Percentiles rank a stretch among this genome's conserved stretches.
phyloP scores from a whole-genome alignment of 2,888 invertebrate species.

The Phragmatobia fuliginosa region DNA sequence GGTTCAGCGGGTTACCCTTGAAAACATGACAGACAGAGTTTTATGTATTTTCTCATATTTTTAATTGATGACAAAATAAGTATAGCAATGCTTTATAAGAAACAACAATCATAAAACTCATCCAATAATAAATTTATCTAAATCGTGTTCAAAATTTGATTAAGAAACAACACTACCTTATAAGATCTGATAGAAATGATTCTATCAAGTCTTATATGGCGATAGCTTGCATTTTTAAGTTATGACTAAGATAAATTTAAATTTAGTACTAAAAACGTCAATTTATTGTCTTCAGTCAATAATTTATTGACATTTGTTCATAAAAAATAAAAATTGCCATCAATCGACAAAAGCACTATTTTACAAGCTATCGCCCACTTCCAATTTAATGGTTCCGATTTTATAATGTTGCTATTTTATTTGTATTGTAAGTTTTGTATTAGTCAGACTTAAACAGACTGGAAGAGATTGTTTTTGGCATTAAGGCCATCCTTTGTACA shows the following conservation, averaged over 20 bases:
- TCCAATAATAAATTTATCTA: not conserved
- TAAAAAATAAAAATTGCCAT: constrained; percentile 34
- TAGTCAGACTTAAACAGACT: too few relatives aligned
- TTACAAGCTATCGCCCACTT: constrained; percentile 44
- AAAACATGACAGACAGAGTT: too few relatives aligned
- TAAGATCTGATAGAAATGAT: too few relatives aligned
- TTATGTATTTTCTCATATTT: too few relatives aligned
- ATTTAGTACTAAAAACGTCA: constrained; percentile 4
- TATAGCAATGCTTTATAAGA: not conserved
- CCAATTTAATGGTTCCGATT: constrained; percentile 18
- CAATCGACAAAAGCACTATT: constrained; percentile 23
- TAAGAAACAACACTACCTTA: not conserved
- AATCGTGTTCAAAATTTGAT: not conserved
- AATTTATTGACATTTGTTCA: constrained; percentile 40
- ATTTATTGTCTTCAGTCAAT: constrained; percentile 23
- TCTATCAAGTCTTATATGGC: not conserved
- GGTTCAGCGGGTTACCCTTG: too few relatives aligned
- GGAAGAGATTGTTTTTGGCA: too few relatives aligned
- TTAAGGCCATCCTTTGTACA: too few relatives aligned
- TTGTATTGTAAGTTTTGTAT: too few relatives aligned
- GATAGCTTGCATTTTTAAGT: constrained; percentile 12
- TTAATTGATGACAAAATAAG: not conserved
- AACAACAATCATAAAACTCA: not conserved
- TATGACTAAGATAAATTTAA: constrained; percentile 14
- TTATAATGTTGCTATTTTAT: constrained; percentile 26